Conservation (phyloP, 2,797 vertebrate species). For the Crocidura indochinensis region DNA sequence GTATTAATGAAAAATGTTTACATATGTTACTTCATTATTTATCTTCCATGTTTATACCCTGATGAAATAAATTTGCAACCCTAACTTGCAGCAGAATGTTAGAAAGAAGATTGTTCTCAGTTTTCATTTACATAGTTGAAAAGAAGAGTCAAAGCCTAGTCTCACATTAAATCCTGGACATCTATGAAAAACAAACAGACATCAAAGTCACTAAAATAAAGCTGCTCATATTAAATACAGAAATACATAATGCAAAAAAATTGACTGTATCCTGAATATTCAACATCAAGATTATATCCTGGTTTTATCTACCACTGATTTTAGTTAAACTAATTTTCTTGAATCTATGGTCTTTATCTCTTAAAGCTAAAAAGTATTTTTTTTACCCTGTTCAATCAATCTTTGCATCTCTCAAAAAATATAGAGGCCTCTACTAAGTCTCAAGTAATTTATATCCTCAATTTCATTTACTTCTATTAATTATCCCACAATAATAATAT, state of each 20-base stretch:
- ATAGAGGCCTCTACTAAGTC: not conserved
- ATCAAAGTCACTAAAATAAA: slow-evolving; percentile 1
- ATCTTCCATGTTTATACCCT: accelerated
- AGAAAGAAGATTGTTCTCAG: not conserved
- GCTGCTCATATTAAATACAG: not conserved
- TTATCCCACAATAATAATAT: not conserved
- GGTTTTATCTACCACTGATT: not conserved
- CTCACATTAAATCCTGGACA: not conserved
- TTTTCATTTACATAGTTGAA: not conserved
- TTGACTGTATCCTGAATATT: not conserved
- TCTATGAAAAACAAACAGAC: not conserved
- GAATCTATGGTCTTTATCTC: not conserved
- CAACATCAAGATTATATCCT: not conserved
- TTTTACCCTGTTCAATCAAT: not conserved
- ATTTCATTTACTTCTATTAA: not conserved
- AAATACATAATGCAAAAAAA: slow-evolving; percentile 1
- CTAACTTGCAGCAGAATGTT: not conserved
- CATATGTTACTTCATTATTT: too few relatives aligned
- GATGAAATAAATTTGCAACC: not conserved
- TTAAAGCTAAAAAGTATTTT: slow-evolving; percentile 15
- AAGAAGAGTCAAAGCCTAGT: not conserved
- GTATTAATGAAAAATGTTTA: not conserved
- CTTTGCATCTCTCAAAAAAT: not conserved
- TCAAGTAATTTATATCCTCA: not conserved
- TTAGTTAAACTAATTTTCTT: not conserved